Conservation (phyloP, 2,797 vertebrate genomes). For the Anisognathus igniventris region DNA sequence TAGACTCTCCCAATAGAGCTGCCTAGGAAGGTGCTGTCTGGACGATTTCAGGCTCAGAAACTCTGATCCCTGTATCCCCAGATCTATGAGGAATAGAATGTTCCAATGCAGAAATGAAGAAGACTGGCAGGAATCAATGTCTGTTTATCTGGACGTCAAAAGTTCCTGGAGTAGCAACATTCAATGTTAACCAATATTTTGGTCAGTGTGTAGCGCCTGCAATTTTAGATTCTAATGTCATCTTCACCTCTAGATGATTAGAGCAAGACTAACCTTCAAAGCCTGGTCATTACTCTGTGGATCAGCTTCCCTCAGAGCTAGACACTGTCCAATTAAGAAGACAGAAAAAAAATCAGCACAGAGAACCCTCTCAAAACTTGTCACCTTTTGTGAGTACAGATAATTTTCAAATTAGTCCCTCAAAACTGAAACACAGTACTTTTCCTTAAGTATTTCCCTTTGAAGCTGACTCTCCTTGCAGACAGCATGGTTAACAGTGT, state of each 20-base stretch:
- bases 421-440: not conserved
- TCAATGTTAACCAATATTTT: fast-evolving
- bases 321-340: not conserved
- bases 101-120: not conserved
- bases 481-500: fast-evolving
- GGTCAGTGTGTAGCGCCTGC: fast-evolving
- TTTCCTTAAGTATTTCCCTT: not conserved
- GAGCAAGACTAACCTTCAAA: not conserved
- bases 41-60: not conserved
- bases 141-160: not conserved
- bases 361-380: not conserved
- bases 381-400: not conserved
- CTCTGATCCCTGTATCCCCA: not conserved
- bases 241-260: not conserved
- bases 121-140: not conserved
- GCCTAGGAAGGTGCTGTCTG: not conserved
- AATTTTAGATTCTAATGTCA: not conserved
- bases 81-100: fast-evolving
- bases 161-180: not conserved
- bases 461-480: not conserved
- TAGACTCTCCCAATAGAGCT: not conserved
- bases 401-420: not conserved
- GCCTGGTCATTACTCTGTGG: not conserved
- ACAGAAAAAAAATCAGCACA: not conserved
- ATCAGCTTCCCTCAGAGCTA: not conserved